phyloP scores from a whole-genome alignment of 2,113 vertebrate species.

The Ariopsis seemanni region DNA sequence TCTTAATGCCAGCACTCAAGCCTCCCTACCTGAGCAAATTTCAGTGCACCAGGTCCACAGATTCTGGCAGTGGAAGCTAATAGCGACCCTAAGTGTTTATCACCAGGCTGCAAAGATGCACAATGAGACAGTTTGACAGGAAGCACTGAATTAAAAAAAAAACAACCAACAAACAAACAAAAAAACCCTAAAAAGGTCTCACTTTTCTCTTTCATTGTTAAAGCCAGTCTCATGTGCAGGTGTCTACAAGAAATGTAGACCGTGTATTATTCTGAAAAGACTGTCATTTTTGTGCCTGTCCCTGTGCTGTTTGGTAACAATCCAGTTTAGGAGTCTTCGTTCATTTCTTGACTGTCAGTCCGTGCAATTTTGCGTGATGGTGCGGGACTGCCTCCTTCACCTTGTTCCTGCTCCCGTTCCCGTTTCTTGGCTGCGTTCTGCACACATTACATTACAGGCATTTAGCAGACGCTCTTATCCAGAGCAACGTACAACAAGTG shows the following conservation, averaged over 20 bases:
- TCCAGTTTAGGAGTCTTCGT: slow-evolving; percentile 87
- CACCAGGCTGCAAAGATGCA: slow-evolving; percentile 21
- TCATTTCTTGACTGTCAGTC: slow-evolving; percentile 98
- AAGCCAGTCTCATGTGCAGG: slow-evolving; percentile 48
- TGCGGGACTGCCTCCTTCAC: slow-evolving; percentile 86
- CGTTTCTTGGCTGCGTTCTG: slow-evolving; percentile 92
- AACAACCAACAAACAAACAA: slow-evolving; percentile 6
- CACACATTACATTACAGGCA: too few relatives aligned
- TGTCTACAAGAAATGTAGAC: slow-evolving; percentile 43
- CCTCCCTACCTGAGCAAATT: slow-evolving; percentile 38
- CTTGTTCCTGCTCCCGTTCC: slow-evolving; percentile 87
- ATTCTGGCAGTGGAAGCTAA: slow-evolving; percentile 48
- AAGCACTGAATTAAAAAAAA: slow-evolving; percentile 40
- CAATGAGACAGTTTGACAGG: slow-evolving; percentile 46
- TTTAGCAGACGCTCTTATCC: too few relatives aligned
- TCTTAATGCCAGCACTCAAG: not conserved
- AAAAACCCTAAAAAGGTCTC: slow-evolving; percentile 39
- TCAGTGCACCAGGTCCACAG: slow-evolving; percentile 45
- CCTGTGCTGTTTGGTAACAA: slow-evolving; percentile 40
- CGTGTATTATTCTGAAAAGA: slow-evolving; percentile 31
- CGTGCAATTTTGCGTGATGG: slow-evolving; percentile 93
- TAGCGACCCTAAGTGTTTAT: slow-evolving; percentile 26
- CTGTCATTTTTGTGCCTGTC: slow-evolving; percentile 38
- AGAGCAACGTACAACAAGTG: too few relatives aligned
- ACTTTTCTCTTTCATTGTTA: slow-evolving; percentile 23